phyloP scores from a whole-genome alignment of 92 coral and sea anemone genomes.

The Siderastrea siderea region DNA sequence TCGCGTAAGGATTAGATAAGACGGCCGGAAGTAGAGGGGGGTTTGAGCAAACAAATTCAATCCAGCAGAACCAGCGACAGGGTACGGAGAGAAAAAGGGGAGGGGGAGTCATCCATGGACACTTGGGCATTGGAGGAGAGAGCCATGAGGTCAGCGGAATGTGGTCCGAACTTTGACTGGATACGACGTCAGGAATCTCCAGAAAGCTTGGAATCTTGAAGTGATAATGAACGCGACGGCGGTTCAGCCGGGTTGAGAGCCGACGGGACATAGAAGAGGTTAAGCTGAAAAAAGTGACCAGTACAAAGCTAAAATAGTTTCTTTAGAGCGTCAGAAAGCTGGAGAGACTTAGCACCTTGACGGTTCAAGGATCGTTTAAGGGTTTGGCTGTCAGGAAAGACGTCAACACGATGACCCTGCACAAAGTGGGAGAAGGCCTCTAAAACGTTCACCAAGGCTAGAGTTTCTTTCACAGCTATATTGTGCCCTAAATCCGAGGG shows the following conservation, averaged over 20 bases:
- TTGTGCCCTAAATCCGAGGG: too few relatives aligned
- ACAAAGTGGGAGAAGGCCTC: background rate
- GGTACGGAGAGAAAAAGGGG: background rate
- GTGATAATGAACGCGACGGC: background rate
- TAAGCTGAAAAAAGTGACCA: background rate
- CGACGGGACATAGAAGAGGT: background rate
- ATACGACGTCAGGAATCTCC: background rate
- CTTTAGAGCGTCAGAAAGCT: background rate
- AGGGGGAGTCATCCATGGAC: background rate
- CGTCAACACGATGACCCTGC: background rate
- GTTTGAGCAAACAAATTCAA: background rate
- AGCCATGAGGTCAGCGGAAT: constrained; percentile 30
- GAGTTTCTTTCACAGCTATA: constrained; percentile 14
- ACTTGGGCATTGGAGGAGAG: constrained; percentile 31
- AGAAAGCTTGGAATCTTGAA: background rate
- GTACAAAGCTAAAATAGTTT: background rate
- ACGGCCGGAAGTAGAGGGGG: background rate
- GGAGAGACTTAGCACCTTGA: background rate
- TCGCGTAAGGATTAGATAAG: background rate
- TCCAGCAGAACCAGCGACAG: background rate
- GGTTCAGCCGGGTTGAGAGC: background rate
- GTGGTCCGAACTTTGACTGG: background rate
- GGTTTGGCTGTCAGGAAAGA: background rate
- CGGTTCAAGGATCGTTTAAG: background rate
- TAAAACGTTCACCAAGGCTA: background rate